A percentile compares a stretch with the other conserved stretches of the same genome.
These are phyloP conservation scores for Eristalinus sepulchralis DNA, from an alignment of 2,888 invertebrate genomes.

Conservation along the genomic window DNA sequence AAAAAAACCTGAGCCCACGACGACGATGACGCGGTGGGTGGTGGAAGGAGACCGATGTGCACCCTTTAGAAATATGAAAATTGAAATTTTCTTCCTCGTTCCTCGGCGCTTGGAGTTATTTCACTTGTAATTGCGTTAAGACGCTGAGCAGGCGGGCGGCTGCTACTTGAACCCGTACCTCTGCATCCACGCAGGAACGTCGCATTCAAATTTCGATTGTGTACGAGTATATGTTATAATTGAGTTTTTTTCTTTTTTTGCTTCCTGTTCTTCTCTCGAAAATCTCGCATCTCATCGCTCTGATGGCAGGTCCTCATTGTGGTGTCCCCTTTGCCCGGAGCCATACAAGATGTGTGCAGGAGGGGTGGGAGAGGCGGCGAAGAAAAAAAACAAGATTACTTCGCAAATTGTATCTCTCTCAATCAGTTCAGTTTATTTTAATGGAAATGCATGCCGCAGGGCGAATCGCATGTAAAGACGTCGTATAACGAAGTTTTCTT, in stretches of 20 bases:
- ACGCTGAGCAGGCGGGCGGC: neutral
- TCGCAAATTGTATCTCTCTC: constrained; percentile 57
- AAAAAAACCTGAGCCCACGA: neutral
- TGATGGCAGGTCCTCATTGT: neutral
- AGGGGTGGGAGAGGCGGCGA: neutral
- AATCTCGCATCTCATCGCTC: constrained; percentile 3
- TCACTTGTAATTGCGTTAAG: constrained; percentile 22
- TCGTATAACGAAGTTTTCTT: constrained; percentile 47
- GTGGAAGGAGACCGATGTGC: neutral
- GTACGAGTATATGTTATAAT: constrained; percentile 27
- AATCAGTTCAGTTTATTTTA: constrained; percentile 61
- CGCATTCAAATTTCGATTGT: constrained; percentile 64
- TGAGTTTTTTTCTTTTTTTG: constrained; percentile 42
- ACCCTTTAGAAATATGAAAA: constrained; percentile 51
- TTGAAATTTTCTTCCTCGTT: constrained; percentile 37
- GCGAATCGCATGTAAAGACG: constrained; percentile 38
- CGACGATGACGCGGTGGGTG: no score
- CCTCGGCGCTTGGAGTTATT: constrained; percentile 25
- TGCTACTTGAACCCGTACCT: neutral
- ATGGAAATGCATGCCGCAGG: constrained; percentile 61
- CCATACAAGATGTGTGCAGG: no score
- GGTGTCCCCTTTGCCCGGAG: constrained; percentile 3
- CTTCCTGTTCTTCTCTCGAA: constrained; percentile 3
- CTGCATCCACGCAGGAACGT: constrained; percentile 2
- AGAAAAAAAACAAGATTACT: constrained; percentile 21